These are phyloP conservation scores for Dendrocincla fuliginosa DNA, from an alignment of 2,797 vertebrate species.

Conservation along the genomic window DNA sequence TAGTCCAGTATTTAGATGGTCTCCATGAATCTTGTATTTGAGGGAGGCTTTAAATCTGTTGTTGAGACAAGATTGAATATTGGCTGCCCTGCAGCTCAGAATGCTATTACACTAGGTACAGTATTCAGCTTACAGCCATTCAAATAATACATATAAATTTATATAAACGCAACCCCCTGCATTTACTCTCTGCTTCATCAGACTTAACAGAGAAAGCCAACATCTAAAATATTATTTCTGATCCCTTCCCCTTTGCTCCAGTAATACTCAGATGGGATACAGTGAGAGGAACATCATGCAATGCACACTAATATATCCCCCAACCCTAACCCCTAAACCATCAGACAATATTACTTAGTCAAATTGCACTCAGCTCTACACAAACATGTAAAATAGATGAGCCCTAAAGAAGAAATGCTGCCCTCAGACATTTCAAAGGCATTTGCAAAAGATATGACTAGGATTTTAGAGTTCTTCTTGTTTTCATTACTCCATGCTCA, in stretches of 20 bases:
- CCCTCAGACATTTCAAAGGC: conserved; percentile 37
- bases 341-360: background rate
- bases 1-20: background rate
- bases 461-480: conserved; percentile 33
- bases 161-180: rapidly evolving
- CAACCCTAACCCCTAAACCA: background rate
- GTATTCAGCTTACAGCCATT: background rate
- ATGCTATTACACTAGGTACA: background rate
- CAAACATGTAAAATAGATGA: conserved; percentile 12
- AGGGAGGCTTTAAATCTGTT: background rate
- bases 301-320: background rate
- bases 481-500: conserved; percentile 41
- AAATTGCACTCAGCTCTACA: conserved; percentile 2
- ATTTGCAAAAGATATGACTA: conserved; percentile 12
- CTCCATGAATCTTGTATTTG: background rate
- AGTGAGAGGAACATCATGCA: background rate
- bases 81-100: background rate
- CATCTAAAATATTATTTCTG: background rate
- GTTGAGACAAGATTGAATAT: background rate
- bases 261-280: background rate
- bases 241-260: background rate
- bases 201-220: background rate
- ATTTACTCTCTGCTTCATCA: background rate
- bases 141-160: background rate
- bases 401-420: conserved; percentile 14